Percentiles rank a stretch among this genome's conserved stretches.
Evolutionary conservation across 1,140 invertebrate species (phyloP).

Genomic region (Phocides pigmalion): DNA sequence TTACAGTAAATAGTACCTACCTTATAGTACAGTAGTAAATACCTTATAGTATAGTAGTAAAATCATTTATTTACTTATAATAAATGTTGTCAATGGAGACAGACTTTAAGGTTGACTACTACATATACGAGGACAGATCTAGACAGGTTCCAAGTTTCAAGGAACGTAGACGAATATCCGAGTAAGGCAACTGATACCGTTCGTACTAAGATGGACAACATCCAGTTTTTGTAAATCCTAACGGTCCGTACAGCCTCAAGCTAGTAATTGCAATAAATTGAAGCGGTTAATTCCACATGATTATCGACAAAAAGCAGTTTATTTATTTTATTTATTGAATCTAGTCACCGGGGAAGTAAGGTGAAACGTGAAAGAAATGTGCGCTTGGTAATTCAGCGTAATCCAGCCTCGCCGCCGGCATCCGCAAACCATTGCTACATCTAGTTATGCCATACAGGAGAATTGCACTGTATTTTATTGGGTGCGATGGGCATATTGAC

Average conservation of each 20-base stretch:
- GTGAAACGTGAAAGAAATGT: neutral
- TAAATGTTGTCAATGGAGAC: no score
- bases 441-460: no score
- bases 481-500: no score
- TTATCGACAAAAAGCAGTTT: conserved; percentile 54
- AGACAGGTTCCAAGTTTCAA: conserved; percentile 34
- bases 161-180: conserved; percentile 41
- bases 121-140: conserved; percentile 25
- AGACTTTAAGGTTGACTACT: no score
- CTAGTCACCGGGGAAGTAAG: conserved; percentile 21
- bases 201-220: conserved; percentile 37
- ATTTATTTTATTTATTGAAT: conserved; percentile 44
- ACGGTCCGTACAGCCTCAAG: conserved; percentile 46
- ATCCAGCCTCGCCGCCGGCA: neutral
- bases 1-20: no score
- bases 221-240: conserved; percentile 54
- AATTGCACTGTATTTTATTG: no score
- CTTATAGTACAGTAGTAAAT: no score
- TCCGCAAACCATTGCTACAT: no score
- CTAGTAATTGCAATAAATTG: conserved; percentile 63
- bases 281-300: conserved; percentile 46
- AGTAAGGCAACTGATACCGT: conserved; percentile 50
- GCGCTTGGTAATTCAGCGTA: neutral
- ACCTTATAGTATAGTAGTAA: no score
- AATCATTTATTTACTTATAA: no score